Evolutionary conservation across 1,140 invertebrate species (phyloP), one percentile per base, ranked within the genome.

Genomic region (Stegodyphus mimosarum): DNA sequence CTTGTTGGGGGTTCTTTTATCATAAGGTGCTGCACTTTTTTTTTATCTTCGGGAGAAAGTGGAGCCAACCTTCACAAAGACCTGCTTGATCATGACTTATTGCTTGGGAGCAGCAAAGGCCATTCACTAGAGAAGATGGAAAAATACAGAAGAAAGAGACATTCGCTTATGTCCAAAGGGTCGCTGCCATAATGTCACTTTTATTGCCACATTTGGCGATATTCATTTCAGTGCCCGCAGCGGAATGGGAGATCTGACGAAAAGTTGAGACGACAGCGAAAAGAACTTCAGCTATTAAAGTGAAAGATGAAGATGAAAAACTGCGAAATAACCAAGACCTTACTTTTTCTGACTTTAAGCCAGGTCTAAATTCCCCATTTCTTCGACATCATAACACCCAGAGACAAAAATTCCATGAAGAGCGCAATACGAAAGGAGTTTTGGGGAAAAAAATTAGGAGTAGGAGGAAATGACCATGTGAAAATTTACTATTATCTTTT

Each of bases 71-170:
- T 60, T 81, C 67, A 60, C 48, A 72, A 60, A 81, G 69, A 72
- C 13, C 55, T 71, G 78, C 55, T 81, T 63, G 78, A 49, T 81
- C 78, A 72, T 81, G 78, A 81, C 78, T 81, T 81, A 81, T 81
- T 67, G 78, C 70, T 17, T 50, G 49, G 53, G 55, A 72, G 78
- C 69, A 81, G 15, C 17, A 50, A 50, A 81, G 78, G 78, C 78
- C 70, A 70, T 70, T 52, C 49, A 63, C 18, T 49, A 64, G 55
- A 76, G 67, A 53, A 81, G 69, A 81, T 81, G 78, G 78, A 72
- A 60, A 72, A 81, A 79, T 77, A 66, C 48, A 77, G 60, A 66
- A 66, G 74, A 77, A 66, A 77, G 60, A 79, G 77, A 79, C 33
- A 76, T 79, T 79, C 51, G n/a, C 9, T 70, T 72, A 18, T 55